Evolutionary conservation across 1,140 invertebrate species (phyloP).

Genomic region (Ceratoteleas bidentatus): DNA sequence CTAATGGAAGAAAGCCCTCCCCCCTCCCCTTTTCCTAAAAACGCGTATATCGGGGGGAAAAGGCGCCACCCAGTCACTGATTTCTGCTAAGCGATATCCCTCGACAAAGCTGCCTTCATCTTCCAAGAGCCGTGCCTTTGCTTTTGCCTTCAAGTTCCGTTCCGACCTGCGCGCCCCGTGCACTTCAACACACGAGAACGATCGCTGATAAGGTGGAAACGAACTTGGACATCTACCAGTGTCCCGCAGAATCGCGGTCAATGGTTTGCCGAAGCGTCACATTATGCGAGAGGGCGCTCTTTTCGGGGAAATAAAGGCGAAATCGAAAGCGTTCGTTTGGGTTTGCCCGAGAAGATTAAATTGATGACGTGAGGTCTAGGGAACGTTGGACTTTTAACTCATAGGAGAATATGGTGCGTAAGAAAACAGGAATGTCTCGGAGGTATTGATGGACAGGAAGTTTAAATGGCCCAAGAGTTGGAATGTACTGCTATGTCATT

Average conservation of each 20-base stretch:
- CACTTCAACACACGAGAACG: constrained; percentile 52
- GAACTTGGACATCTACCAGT: constrained; percentile 48
- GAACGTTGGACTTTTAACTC: no score
- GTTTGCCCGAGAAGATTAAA: no score
- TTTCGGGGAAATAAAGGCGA: no score
- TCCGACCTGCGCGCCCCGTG: constrained; percentile 46
- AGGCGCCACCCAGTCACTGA: constrained; percentile 79
- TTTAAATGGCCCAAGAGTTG: no score
- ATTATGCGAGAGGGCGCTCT: background rate
- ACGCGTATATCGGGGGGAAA: constrained; percentile 49
- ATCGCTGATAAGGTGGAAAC: constrained; percentile 59
- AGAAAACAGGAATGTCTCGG: no score
- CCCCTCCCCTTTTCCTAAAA: no score
- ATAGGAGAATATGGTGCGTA: no score
- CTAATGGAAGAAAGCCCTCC: no score
- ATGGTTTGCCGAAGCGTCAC: constrained; percentile 13
- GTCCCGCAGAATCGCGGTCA: constrained; percentile 21
- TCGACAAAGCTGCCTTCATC: constrained; percentile 80
- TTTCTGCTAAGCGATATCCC: constrained; percentile 80
- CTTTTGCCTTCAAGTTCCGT: constrained; percentile 46
- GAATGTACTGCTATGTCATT: no score
- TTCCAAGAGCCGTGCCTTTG: constrained; percentile 56
- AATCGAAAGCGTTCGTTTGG: no score
- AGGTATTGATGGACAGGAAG: no score
- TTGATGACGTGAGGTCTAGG: no score